Conservation (phyloP, 2,888 invertebrate genomes). For the Pyrrhosoma nymphula region DNA sequence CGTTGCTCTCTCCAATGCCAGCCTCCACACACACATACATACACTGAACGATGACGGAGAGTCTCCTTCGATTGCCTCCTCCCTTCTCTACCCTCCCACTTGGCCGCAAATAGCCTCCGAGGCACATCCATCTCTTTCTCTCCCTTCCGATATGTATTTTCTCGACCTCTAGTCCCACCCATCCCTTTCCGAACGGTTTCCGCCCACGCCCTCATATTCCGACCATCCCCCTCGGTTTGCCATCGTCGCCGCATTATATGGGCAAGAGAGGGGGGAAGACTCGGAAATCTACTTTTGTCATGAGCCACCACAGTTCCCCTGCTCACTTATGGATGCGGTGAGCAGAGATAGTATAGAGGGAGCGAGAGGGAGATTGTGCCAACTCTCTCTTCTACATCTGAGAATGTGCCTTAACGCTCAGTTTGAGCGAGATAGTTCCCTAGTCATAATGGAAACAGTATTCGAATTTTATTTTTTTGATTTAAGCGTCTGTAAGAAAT, state of each 20-base stretch:
- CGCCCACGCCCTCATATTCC: neutral
- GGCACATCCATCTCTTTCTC: slow-evolving; percentile 9
- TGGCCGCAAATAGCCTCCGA: neutral
- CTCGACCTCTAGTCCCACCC: neutral
- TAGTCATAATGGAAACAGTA: too few relatives aligned
- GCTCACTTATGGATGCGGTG: neutral
- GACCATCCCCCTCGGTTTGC: neutral
- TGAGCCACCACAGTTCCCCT: neutral
- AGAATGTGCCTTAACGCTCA: too few relatives aligned
- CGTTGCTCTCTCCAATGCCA: neutral
- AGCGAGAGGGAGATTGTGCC: too few relatives aligned
- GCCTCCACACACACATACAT: neutral
- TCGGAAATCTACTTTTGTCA: neutral
- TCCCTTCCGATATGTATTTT: neutral
- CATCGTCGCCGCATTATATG: neutral
- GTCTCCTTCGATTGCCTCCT: neutral
- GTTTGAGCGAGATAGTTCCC: too few relatives aligned
- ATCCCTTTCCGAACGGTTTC: neutral
- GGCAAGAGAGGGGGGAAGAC: neutral
- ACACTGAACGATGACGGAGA: neutral
- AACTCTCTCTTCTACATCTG: too few relatives aligned
- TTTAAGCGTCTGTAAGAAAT: too few relatives aligned
- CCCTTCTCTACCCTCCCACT: neutral
- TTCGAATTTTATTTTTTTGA: too few relatives aligned
- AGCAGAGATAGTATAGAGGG: too few relatives aligned